Evolutionary conservation across 1,140 invertebrate genomes (phyloP).

Genomic region (Sitophilus oryzae): DNA sequence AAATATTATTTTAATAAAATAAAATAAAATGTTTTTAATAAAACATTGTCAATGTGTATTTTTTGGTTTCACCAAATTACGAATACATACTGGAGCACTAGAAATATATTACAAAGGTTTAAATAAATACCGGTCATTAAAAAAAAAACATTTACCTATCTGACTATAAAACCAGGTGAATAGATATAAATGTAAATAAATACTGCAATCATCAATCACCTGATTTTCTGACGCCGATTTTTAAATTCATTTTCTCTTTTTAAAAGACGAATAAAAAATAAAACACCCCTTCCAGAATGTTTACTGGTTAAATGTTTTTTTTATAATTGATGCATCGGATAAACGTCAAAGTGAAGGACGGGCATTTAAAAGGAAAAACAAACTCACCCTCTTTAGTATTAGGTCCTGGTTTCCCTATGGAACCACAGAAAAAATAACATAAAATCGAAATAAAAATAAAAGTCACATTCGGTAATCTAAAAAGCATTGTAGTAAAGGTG

Average conservation of each 20-base stretch:
- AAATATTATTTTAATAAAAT: too few relatives aligned
- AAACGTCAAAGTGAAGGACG: not conserved
- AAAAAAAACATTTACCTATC: too few relatives aligned
- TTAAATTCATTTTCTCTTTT: too few relatives aligned
- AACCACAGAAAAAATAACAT: conserved; percentile 29
- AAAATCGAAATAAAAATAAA: conserved; percentile 28
- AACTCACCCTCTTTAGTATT: conserved; percentile 29
- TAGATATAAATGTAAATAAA: not conserved
- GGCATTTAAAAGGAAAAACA: conserved; percentile 11
- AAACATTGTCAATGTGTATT: too few relatives aligned
- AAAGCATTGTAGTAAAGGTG: conserved; percentile 26
- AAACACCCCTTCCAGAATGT: too few relatives aligned
- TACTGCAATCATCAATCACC: conserved; percentile 9
- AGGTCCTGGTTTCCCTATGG: conserved; percentile 27
- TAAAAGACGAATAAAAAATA: conserved; percentile 1
- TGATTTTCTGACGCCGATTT: conserved; percentile 1
- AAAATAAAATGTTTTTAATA: too few relatives aligned
- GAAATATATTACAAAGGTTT: too few relatives aligned
- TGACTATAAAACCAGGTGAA: too few relatives aligned
- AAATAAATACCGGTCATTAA: too few relatives aligned
- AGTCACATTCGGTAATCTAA: conserved; percentile 24
- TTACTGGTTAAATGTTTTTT: too few relatives aligned
- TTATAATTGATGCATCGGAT: not conserved
- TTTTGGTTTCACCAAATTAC: too few relatives aligned
- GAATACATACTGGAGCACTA: too few relatives aligned